Evolutionary conservation across 2,113 vertebrate species (phyloP).

Genomic region (Halichoerus grypus): DNA sequence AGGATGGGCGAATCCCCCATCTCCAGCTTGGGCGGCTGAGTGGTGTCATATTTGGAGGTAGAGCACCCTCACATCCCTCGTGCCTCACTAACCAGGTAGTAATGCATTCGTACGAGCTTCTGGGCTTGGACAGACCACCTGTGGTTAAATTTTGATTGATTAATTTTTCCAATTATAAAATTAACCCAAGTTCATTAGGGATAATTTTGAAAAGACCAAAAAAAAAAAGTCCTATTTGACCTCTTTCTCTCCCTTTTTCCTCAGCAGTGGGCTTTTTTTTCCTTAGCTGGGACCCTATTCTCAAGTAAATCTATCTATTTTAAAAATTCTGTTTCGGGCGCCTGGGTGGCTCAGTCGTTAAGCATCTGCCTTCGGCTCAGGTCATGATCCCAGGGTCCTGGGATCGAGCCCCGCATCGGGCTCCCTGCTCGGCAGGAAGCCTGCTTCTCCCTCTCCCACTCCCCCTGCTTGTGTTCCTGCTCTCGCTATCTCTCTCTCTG

Average conservation of each 20-base stretch:
- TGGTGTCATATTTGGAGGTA: neutral
- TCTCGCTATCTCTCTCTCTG: too few species aligned
- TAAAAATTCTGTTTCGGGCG: too few species aligned
- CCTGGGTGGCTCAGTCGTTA: too few species aligned
- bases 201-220: neutral
- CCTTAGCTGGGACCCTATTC: neutral
- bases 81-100: neutral
- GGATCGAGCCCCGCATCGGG: too few species aligned
- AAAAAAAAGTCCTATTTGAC: neutral
- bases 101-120: neutral
- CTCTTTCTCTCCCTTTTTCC: neutral
- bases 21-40: neutral
- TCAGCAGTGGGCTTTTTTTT: neutral
- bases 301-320: neutral
- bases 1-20: accelerated
- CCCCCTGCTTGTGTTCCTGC: too few species aligned
- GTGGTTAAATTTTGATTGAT: neutral
- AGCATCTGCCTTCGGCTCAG: too few species aligned
- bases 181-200: neutral
- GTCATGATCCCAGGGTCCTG: too few species aligned
- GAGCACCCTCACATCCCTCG: too few species aligned
- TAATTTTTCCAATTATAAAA: neutral
- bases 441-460: too few species aligned
- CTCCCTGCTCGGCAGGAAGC: too few species aligned
- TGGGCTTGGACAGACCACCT: neutral